Conservation (phyloP, 2,113 vertebrate genomes). For the Pelecanus crispus region DNA sequence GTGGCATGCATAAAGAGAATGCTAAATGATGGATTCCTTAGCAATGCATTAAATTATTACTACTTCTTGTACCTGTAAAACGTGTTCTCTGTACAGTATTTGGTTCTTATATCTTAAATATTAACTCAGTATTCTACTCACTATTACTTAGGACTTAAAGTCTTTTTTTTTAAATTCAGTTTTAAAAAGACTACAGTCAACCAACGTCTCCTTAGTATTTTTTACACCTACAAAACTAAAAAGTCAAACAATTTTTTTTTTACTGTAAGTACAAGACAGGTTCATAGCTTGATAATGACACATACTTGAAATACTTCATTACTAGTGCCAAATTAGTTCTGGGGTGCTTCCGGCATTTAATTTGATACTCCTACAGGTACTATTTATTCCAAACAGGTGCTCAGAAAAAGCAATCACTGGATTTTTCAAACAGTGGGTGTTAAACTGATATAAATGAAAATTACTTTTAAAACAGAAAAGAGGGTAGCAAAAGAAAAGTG, state of each 20-base stretch:
- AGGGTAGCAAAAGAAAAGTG: neutral
- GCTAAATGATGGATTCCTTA: neutral
- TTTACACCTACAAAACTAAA: neutral
- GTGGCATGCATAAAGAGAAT: neutral
- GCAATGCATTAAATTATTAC: neutral
- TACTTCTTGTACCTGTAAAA: neutral
- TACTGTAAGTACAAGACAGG: neutral
- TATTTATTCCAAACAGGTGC: neutral
- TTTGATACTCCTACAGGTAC: neutral
- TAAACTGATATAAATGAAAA: neutral
- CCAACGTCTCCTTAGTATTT: neutral
- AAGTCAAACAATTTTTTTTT: neutral
- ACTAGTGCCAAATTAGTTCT: neutral
- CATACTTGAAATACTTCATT: neutral
- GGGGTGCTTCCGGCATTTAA: neutral
- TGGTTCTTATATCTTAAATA: neutral
- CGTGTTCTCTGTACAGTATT: too few relatives aligned
- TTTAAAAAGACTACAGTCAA: neutral
- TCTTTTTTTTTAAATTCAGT: neutral
- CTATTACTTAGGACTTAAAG: neutral
- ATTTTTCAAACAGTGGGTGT: neutral
- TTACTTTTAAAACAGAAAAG: neutral
- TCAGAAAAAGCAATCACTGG: neutral
- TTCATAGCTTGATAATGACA: neutral
- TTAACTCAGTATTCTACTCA: neutral